A percentile compares a stretch with the other conserved stretches of the same genome.
phyloP scores from a whole-genome alignment of 1,140 invertebrate species.

The Trichoplusia ni region DNA sequence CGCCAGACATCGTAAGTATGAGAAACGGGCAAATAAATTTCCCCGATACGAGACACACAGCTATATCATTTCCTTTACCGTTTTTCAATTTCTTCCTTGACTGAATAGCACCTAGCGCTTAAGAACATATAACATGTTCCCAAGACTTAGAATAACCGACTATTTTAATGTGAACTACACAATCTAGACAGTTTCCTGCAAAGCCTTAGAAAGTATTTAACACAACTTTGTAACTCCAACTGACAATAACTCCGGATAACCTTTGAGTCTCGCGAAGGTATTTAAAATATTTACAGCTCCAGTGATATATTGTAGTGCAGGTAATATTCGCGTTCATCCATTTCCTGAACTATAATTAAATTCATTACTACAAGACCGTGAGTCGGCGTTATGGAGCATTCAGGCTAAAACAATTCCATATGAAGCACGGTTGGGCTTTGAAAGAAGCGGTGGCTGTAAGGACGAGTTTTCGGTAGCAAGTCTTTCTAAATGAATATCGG shows the following conservation, averaged over 20 bases:
- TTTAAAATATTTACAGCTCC: neutral
- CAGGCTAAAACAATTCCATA: slow-evolving; percentile 1
- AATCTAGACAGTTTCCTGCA: neutral
- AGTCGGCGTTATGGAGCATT: slow-evolving; percentile 1
- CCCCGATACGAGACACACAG: too few species aligned
- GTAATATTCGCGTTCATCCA: neutral
- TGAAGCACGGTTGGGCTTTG: neutral
- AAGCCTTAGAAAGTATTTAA: neutral
- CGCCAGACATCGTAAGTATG: too few species aligned
- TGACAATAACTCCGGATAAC: neutral
- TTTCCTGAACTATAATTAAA: slow-evolving; percentile 26
- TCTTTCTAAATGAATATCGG: too few species aligned
- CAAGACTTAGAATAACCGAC: too few species aligned
- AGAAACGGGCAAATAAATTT: too few species aligned
- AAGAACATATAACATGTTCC: too few species aligned
- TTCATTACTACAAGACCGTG: neutral
- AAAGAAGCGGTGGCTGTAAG: neutral
- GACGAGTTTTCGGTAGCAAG: too few species aligned
- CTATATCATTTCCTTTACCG: too few species aligned
- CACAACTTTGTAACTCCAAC: neutral
- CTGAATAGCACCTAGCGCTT: too few species aligned
- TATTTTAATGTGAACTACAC: too few species aligned
- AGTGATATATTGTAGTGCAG: neutral
- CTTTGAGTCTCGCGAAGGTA: neutral
- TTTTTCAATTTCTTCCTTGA: too few species aligned